phyloP scores from a whole-genome alignment of 2,797 vertebrate species.

The Megaceryle alcyon region DNA sequence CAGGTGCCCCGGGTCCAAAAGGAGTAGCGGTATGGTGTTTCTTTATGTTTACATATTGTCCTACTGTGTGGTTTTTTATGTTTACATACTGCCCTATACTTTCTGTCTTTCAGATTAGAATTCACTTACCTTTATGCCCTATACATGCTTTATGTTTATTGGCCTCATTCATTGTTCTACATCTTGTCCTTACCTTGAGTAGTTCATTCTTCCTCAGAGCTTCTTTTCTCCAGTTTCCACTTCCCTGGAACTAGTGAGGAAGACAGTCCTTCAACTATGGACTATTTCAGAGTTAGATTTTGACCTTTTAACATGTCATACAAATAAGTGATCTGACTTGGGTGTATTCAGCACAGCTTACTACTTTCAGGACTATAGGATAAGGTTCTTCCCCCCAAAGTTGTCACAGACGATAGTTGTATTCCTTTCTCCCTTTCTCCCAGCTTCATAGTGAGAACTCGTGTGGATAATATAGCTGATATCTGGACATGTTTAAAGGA shows the following conservation, averaged over 20 bases:
- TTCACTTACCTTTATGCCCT: background rate
- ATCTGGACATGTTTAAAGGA: background rate
- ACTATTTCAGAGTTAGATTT: background rate
- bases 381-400: background rate
- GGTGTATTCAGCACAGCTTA: background rate
- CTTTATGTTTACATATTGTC: background rate
- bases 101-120: background rate
- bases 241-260: background rate
- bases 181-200: background rate
- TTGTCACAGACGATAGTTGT: background rate
- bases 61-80: background rate
- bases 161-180: background rate
- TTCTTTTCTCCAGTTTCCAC: background rate
- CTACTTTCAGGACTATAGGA: background rate
- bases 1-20: conserved; percentile 87
- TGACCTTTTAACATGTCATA: background rate
- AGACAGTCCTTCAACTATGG: background rate
- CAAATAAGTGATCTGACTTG: background rate
- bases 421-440: background rate
- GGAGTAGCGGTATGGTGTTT: conserved; percentile 86
- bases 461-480: background rate
- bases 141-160: background rate
- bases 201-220: background rate
- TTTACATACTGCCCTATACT: background rate
- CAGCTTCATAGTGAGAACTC: background rate